Evolutionary conservation across 2,888 invertebrate genomes (phyloP).

Genomic region (Pandemis corylana): DNA sequence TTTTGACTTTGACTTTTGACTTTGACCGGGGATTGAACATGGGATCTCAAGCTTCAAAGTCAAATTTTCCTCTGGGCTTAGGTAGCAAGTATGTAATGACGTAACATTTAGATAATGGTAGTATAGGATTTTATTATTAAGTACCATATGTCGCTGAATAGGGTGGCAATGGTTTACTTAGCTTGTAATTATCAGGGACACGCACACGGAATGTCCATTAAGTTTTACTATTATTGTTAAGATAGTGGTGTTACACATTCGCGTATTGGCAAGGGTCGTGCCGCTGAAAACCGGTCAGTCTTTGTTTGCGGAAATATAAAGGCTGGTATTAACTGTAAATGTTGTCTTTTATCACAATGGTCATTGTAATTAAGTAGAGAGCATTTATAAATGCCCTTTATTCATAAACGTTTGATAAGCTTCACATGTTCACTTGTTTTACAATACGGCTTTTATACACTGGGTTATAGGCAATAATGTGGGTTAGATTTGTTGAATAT

Average conservation of each 20-base stretch:
- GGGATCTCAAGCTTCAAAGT: too few relatives aligned
- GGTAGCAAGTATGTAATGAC: too few relatives aligned
- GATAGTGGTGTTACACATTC: conserved; percentile 9
- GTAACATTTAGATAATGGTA: too few relatives aligned
- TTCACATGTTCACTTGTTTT: too few relatives aligned
- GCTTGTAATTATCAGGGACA: conserved; percentile 12
- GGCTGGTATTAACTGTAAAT: neutral
- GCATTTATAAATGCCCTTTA: neutral
- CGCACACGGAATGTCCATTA: conserved; percentile 18
- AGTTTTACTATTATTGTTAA: conserved; percentile 27
- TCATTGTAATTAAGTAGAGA: neutral
- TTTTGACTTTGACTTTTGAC: too few relatives aligned
- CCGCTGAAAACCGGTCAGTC: conserved; percentile 3
- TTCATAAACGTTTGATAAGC: neutral
- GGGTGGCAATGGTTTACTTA: conserved; percentile 9
- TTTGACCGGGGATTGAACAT: too few relatives aligned
- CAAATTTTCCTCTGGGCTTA: too few relatives aligned
- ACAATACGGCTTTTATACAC: too few relatives aligned
- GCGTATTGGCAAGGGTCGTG: conserved; percentile 2
- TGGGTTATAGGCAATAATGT: too few relatives aligned
- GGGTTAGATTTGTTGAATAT: too few relatives aligned
- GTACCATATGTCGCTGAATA: neutral
- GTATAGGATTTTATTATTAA: neutral
- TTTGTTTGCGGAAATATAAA: conserved; percentile 15
- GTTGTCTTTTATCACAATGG: neutral